Conservation (phyloP, 2,113 vertebrate genomes). For the Colossoma macropomum region DNA sequence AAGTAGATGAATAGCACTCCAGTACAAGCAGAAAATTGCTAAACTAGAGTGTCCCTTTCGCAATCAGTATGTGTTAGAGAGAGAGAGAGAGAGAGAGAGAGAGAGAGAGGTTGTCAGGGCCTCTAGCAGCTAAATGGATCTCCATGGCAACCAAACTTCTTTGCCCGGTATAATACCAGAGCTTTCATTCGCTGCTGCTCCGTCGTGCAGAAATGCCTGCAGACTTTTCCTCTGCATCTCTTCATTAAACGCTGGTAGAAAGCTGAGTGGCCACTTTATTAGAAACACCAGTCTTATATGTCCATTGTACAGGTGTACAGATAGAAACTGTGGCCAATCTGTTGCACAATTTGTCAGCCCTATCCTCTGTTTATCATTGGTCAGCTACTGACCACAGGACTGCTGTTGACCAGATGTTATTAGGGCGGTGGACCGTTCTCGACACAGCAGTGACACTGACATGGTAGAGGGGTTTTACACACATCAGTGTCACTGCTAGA, state of each 20-base stretch:
- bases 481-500: no score
- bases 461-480: no score
- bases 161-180: constrained; percentile 23
- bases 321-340: neutral
- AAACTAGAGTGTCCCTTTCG: neutral
- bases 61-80: constrained; percentile 12
- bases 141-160: constrained; percentile 53
- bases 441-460: no score
- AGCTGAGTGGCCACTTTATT: neutral
- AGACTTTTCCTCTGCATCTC: neutral
- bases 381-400: neutral
- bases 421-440: neutral
- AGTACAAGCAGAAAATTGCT: neutral
- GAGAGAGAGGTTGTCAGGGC: constrained; percentile 22
- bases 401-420: neutral
- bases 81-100: constrained; percentile 1
- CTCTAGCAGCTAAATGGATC: constrained; percentile 42
- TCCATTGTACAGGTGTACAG: neutral
- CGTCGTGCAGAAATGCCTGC: neutral
- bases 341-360: no score
- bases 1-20: constrained; percentile 4
- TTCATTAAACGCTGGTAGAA: neutral
- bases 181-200: neutral
- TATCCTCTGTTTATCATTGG: neutral
- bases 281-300: neutral